A percentile compares a stretch with the other conserved stretches of the same genome.
phyloP scores from a whole-genome alignment of 2,797 vertebrate species.

The Sebastes glaucus region DNA sequence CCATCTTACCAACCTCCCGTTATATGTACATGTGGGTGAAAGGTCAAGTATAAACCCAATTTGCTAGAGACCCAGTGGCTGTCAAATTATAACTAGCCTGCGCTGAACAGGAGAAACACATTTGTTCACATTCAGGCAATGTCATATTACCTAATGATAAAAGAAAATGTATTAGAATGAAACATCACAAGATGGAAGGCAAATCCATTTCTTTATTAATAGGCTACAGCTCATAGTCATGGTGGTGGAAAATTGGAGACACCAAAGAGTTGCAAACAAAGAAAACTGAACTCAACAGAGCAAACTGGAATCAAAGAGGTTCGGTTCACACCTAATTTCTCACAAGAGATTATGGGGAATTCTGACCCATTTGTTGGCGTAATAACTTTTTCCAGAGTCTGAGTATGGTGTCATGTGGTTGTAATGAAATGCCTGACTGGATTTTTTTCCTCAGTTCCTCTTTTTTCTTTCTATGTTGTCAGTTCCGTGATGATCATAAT shows the following conservation, averaged over 20 bases:
- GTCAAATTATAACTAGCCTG: not conserved
- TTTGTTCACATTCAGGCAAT: not conserved
- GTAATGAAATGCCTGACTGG: constrained; percentile 45
- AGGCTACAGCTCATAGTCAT: not conserved
- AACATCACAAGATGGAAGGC: not conserved
- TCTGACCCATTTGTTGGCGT: constrained; percentile 17
- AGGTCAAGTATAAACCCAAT: not conserved
- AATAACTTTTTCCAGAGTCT: constrained; percentile 5
- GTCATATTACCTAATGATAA: not conserved
- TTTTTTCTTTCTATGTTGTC: not conserved
- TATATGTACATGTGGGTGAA: not conserved
- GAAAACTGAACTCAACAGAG: constrained; percentile 34
- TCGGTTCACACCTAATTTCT: constrained; percentile 27
- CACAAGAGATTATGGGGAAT: constrained; percentile 37
- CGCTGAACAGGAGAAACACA: not conserved
- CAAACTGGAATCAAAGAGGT: constrained; percentile 51
- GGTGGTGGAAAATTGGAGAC: not conserved
- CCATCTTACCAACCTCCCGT: not conserved
- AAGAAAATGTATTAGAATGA: not conserved
- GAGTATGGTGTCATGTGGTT: constrained; percentile 40
- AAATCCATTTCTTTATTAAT: not conserved
- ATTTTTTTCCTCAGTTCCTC: not conserved
- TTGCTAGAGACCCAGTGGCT: not conserved
- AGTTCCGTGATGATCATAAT: not conserved
- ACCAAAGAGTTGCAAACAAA: constrained; percentile 28